Evolutionary conservation across 2,113 vertebrate genomes (phyloP).

Genomic region (Rhombomys opimus): DNA sequence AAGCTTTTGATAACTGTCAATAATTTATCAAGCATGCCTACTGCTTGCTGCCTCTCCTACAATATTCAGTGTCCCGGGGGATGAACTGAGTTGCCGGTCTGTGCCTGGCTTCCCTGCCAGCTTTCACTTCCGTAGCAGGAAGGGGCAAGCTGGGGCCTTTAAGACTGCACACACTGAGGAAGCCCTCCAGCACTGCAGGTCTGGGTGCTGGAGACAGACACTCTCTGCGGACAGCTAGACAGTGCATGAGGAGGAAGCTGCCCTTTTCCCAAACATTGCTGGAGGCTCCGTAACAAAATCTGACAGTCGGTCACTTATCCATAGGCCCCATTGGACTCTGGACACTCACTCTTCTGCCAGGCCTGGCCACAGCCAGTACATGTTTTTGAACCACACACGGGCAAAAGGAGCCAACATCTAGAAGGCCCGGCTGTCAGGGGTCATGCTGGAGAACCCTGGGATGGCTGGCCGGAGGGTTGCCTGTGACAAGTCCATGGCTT

Average conservation of each 20-base stretch:
- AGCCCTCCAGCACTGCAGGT: neutral
- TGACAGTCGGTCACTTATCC: neutral
- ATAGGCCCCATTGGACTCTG: neutral
- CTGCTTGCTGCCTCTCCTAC: constrained; percentile 10
- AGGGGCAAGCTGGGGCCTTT: fast-evolving
- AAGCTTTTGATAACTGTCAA: constrained; percentile 32
- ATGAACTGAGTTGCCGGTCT: neutral
- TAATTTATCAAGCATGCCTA: neutral
- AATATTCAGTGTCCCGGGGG: neutral
- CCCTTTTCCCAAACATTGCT: neutral
- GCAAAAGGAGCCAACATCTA: neutral
- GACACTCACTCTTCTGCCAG: neutral
- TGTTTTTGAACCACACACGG: neutral
- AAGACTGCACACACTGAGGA: neutral
- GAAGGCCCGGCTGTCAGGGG: fast-evolving
- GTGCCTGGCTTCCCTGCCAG: neutral
- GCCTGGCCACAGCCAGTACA: neutral
- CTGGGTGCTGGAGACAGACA: neutral
- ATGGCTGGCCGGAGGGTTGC: neutral
- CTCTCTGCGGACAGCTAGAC: neutral
- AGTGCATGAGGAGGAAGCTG: neutral
- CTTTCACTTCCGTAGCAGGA: neutral
- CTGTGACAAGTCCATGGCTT: neutral
- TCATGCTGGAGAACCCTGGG: neutral
- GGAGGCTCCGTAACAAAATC: neutral